Base-by-base conservation (phyloP, 23 tunicate genomes). In the Styela clava region DNA sequence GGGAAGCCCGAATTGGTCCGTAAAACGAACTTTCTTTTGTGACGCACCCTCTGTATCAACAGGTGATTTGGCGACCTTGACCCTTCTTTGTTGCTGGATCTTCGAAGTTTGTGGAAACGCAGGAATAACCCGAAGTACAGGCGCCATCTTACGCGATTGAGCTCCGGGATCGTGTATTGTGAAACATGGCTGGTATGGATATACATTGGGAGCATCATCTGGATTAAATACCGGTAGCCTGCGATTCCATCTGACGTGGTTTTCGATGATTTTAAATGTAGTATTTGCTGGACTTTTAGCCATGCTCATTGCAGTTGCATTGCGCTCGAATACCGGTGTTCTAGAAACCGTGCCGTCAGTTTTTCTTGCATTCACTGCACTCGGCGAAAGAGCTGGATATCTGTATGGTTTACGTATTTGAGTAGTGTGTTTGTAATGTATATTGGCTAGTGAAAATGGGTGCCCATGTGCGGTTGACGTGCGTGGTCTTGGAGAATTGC, bases 91-190 rank as follows among this genome's bases (percentile, higher is more conserved):
- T 3, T 3, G 3, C 56, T 44, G 56, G 19, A 62, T 44, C 3
- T 35, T 33, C 35, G 72, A 35, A 29, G 62, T 35, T 16, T 85
- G 86, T 3, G 74, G 44, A 26, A 81, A 34, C 29, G 86, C 83
- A 1, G 89, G 83, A 24, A 76, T 56, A 1, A 81, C 86, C 19
- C 95, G 95, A 2, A 89, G 82, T 79, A 89, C 95, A 33, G 95
- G 95, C 86, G 89, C 89, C 95, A 89, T 89, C 78, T 85, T 85
- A 74, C 95, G 88, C 82, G 86, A 82, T 23, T 86, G 83, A 1
- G 74, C 62, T 56, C 36, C 83, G 28, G 74, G 70, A 67, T 89
- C 83, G 9, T 25, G 64, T 31, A 35, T 68, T 31, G 78, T 63
- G 28, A 81, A 74, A 30, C 89, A 88, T 16, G 81, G 24, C 27